Evolutionary conservation across 1,140 invertebrate genomes (phyloP).

Genomic region (Pygmarrhopalites habei): DNA sequence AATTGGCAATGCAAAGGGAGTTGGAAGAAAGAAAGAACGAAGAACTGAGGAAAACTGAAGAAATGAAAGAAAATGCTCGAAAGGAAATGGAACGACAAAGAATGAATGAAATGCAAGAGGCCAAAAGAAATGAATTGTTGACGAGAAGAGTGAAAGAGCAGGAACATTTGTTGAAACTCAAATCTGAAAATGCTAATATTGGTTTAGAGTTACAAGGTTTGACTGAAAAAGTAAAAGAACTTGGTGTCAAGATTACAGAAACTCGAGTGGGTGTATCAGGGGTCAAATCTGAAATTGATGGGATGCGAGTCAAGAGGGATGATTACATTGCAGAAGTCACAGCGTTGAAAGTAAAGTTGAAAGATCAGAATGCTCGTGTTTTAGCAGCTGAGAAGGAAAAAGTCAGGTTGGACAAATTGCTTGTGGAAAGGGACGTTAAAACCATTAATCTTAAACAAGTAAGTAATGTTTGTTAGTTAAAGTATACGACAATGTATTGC

Average conservation of each 20-base stretch:
- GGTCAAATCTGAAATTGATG: slow-evolving; percentile 91
- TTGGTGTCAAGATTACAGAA: slow-evolving; percentile 79
- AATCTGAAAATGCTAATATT: slow-evolving; percentile 80
- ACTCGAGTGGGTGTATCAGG: slow-evolving; percentile 80
- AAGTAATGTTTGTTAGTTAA: too few species aligned
- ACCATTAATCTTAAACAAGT: slow-evolving; percentile 67
- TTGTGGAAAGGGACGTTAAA: slow-evolving; percentile 54
- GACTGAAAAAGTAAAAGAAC: slow-evolving; percentile 75
- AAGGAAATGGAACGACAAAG: slow-evolving; percentile 91
- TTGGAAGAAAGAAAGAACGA: slow-evolving; percentile 64
- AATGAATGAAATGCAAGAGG: slow-evolving; percentile 86
- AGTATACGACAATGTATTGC: too few species aligned
- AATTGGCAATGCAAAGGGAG: slow-evolving; percentile 75
- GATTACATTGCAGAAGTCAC: slow-evolving; percentile 82
- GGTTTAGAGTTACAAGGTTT: slow-evolving; percentile 70
- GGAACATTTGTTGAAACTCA: slow-evolving; percentile 77
- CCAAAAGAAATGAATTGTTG: slow-evolving; percentile 77
- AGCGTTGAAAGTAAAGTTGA: slow-evolving; percentile 70
- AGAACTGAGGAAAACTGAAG: slow-evolving; percentile 61
- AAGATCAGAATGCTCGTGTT: slow-evolving; percentile 70
- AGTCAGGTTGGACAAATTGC: slow-evolving; percentile 62
- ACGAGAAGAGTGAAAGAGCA: slow-evolving; percentile 77
- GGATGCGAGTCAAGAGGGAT: slow-evolving; percentile 85
- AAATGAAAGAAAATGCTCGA: slow-evolving; percentile 71
- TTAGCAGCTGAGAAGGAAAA: slow-evolving; percentile 75